Evolutionary conservation across 1,140 invertebrate species (phyloP).

Genomic region (Cherax destructor): DNA sequence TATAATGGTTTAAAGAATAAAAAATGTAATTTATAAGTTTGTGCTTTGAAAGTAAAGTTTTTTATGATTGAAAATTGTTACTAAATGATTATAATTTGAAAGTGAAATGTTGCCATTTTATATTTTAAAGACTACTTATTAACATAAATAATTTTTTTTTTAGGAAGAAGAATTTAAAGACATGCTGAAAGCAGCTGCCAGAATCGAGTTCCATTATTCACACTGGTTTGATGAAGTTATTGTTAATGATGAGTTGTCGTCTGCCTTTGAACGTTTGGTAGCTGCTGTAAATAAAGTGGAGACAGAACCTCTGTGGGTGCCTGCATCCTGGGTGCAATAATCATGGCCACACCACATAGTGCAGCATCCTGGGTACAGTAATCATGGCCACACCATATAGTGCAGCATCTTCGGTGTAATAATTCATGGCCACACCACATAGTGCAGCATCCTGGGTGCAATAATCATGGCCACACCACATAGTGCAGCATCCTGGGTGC

Average conservation of each 20-base stretch:
- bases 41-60: not conserved
- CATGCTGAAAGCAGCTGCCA: constrained; percentile 89
- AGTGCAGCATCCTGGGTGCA: constrained; percentile 86
- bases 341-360: not conserved
- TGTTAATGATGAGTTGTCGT: constrained; percentile 91
- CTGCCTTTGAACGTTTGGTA: constrained; percentile 91
- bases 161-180: constrained; percentile 95
- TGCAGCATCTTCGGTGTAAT: constrained; percentile 84
- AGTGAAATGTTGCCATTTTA: too few species aligned
- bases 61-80: not conserved
- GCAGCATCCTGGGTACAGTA: not conserved
- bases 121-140: not conserved
- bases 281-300: constrained; percentile 89
- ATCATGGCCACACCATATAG: not conserved
- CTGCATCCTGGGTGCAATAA: constrained; percentile 88
- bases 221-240: constrained; percentile 96
- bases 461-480: constrained; percentile 31
- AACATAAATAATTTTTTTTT: constrained; percentile 27
- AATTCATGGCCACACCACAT: not conserved
- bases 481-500: constrained; percentile 86
- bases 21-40: too few species aligned
- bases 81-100: too few species aligned
- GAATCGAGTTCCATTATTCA: constrained; percentile 95
- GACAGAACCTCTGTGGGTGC: constrained; percentile 96
- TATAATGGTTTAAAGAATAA: too few species aligned